Conservation (phyloP, 2,113 vertebrate genomes). For the Alligator sinensis region DNA sequence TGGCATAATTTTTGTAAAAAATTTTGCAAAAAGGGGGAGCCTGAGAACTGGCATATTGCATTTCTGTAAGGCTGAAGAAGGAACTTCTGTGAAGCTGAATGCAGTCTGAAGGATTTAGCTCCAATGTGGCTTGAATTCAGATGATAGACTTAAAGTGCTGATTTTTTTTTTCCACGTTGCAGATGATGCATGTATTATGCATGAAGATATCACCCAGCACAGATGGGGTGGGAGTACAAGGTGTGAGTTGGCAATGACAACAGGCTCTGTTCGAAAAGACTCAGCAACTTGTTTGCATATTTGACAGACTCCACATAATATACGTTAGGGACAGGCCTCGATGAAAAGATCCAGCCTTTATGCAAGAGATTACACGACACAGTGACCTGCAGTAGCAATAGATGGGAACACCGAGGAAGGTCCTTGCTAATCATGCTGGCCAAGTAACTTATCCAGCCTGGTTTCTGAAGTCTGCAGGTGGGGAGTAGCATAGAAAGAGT, state of each 20-base stretch:
- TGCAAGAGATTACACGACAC: conserved; percentile 2
- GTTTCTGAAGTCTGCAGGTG: conserved; percentile 19
- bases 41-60: background rate
- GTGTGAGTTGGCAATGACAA: conserved; percentile 68
- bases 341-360: conserved; percentile 36
- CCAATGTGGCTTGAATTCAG: conserved; percentile 65
- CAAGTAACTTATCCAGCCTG: background rate
- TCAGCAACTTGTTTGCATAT: background rate
- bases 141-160: conserved; percentile 69
- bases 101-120: conserved; percentile 25
- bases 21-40: conserved; percentile 42
- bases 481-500: background rate
- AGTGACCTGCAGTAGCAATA: conserved; percentile 2
- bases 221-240: conserved; percentile 73
- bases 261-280: conserved; percentile 56
- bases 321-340: background rate
- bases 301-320: conserved; percentile 30
- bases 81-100: background rate
- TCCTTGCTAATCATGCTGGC: background rate
- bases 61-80: background rate
- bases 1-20: background rate
- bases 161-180: conserved; percentile 46
- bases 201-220: conserved; percentile 63
- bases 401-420: background rate
- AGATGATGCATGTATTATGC: conserved; percentile 72